Base-by-base conservation (phyloP, 2,888 invertebrate species). In the Priocnemis perturbator region DNA sequence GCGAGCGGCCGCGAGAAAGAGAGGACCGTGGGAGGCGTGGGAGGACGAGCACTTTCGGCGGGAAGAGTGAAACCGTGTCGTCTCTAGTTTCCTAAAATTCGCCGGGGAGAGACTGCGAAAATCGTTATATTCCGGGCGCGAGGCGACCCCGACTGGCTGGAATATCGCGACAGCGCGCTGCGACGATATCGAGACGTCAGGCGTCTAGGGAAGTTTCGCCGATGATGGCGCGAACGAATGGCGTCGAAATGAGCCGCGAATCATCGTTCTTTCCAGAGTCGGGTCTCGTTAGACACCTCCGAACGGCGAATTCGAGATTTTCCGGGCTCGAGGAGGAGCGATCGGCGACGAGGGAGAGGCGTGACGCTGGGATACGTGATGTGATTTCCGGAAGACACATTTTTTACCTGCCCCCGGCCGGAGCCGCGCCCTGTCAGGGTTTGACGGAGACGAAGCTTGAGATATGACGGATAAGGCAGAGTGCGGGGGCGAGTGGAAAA, bases 381-480 rank as follows among this genome's bases (percentile, higher is more conserved):
- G 66, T 64, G 71, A 77, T 73, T 79, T 75, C 69, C 71, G 69
- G 72, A 74, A 76, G 77, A 74, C 64, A 69, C 64, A 62, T 69
- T 71, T 68, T 67, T 67, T 62, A 71, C 30, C 14, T 47, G 56
- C n/a, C 44, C 48, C 20, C 65, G 55, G 64, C 50, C 60, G 57
- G 45, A 19, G 60, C 30, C 56, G 50, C 23, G 20, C 30, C 17
- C 53, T 45, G 23, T 37, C 37, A n/a, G 26, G 15, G 60, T 76
- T 74, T 77, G 81, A 81, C 81, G 69, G 69, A 72, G 72, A 76
- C 71, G 69, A 73, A 79, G 73, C 64, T 70, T 44, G 57, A 69
- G 73, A 74, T 81, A 81, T 81, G 81, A 79, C 70, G 74, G 76
- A 81, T 81, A 61, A 73, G 26, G 67, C 56, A 45, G 57, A 48